These are phyloP conservation scores for Galemys pyrenaicus DNA, from an alignment of 2,113 vertebrate genomes.

Conservation along the genomic window DNA sequence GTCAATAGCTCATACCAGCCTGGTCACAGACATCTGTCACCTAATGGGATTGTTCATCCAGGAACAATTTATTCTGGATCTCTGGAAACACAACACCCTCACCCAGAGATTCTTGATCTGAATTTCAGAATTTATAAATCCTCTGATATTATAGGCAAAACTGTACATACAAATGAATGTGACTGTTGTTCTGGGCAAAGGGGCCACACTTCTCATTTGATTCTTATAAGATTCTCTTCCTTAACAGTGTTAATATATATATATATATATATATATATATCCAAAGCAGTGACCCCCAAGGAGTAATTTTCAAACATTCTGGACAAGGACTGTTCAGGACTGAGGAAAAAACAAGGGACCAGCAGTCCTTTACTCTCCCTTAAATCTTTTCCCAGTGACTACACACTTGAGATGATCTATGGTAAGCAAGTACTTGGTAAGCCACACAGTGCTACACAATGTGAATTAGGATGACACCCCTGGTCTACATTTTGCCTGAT, in stretches of 20 bases:
- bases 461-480: slow-evolving; percentile 53
- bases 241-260: slow-evolving; percentile 3
- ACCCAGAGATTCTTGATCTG: neutral
- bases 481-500: neutral
- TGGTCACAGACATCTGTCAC: neutral
- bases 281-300: neutral
- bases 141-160: neutral
- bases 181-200: neutral
- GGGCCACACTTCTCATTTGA: neutral
- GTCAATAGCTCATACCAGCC: neutral
- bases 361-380: neutral
- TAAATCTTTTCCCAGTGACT: slow-evolving; percentile 18
- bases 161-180: neutral
- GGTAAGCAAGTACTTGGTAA: slow-evolving; percentile 50
- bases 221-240: neutral
- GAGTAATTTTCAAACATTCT: neutral
- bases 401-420: slow-evolving; percentile 24
- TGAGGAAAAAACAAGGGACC: neutral
- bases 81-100: neutral
- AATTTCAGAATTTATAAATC: neutral
- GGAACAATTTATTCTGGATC: neutral
- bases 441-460: neutral
- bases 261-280: neutral
- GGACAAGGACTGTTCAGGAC: neutral
- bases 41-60: neutral